A percentile compares a stretch with the other conserved stretches of the same genome.
phyloP scores from a whole-genome alignment of 2,797 vertebrate genomes.

The Limnodromus scolopaceus region DNA sequence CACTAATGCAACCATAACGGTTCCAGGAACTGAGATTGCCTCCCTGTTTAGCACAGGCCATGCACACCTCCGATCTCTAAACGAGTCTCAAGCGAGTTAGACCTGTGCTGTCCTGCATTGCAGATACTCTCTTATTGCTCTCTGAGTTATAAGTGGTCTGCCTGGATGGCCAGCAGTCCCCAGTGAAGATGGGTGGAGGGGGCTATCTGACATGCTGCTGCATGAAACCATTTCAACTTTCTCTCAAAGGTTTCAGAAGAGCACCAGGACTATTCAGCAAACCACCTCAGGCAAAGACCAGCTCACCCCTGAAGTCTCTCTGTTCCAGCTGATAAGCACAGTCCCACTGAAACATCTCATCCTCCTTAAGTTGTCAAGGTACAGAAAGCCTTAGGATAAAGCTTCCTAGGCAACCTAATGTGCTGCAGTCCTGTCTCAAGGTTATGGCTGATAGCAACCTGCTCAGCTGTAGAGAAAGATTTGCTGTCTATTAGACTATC shows the following conservation, averaged over 20 bases:
- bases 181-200: background rate
- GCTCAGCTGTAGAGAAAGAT: background rate
- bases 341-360: background rate
- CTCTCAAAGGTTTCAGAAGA: background rate
- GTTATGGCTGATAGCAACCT: background rate
- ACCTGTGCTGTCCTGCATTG: background rate
- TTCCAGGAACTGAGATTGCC: background rate
- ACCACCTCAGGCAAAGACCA: background rate
- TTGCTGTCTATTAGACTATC: background rate
- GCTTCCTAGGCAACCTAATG: background rate
- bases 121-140: background rate
- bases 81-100: background rate
- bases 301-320: background rate
- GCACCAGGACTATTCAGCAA: background rate
- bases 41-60: background rate
- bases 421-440: background rate
- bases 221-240: background rate
- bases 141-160: background rate
- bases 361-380: background rate
- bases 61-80: background rate
- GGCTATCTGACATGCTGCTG: background rate
- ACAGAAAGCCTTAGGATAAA: background rate
- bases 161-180: background rate
- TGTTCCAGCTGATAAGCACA: background rate
- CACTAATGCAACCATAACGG: accelerated